Percentiles rank a stretch among this genome's conserved stretches.
Conservation (phyloP, 2,797 vertebrate genomes). For the Micromesistius poutassou region DNA sequence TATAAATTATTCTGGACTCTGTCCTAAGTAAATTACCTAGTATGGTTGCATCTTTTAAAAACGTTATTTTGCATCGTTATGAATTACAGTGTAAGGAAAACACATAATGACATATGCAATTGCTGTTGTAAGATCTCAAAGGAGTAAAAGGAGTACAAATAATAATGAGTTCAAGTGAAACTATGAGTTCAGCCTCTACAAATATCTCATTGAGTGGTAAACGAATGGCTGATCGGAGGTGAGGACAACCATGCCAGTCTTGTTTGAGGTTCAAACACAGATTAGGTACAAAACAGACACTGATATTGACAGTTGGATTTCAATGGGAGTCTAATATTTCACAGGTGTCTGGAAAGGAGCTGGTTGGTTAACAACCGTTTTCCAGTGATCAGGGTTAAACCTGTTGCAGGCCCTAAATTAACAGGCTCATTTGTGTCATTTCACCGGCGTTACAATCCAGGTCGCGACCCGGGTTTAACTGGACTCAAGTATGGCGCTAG, state of each 20-base stretch:
- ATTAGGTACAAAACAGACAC: constrained; percentile 6
- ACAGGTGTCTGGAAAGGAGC: neutral
- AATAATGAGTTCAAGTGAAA: constrained; percentile 40
- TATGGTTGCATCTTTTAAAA: neutral
- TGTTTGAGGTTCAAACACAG: constrained; percentile 49
- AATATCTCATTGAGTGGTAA: constrained; percentile 62
- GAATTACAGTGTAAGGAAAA: constrained; percentile 69
- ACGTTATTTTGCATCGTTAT: constrained; percentile 17
- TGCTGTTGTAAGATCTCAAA: constrained; percentile 42
- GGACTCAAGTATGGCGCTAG: neutral
- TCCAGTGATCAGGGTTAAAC: neutral
- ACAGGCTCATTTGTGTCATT: neutral
- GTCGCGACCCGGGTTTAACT: neutral
- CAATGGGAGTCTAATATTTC: neutral
- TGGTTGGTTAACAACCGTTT: neutral
- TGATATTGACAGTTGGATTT: neutral
- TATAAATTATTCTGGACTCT: neutral
- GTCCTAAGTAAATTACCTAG: neutral
- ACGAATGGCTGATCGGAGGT: constrained; percentile 47
- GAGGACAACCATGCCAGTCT: constrained; percentile 49
- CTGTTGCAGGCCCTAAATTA: neutral
- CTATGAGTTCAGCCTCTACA: constrained; percentile 56
- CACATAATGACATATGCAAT: constrained; percentile 60
- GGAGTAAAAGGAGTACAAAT: constrained; percentile 37
- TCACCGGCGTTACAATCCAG: neutral